Evolutionary conservation across 2,888 invertebrate genomes (phyloP).

Genomic region (Gastracanthus pulcherrimus): DNA sequence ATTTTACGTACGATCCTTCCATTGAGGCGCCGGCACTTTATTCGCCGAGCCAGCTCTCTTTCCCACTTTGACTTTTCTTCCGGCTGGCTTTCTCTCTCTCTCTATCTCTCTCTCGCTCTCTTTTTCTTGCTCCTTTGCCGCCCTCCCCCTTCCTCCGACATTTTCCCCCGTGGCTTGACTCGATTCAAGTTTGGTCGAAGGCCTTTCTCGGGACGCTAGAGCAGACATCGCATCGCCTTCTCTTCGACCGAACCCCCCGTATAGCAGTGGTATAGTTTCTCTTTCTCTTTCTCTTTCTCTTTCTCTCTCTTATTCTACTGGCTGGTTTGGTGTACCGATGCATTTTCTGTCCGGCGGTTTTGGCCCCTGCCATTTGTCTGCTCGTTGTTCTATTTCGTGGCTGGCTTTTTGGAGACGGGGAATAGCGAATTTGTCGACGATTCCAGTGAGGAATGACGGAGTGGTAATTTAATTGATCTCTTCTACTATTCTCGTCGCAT

Average conservation of each 20-base stretch:
- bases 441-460: too few species aligned
- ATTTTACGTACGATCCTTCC: conserved; percentile 60
- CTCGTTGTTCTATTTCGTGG: too few species aligned
- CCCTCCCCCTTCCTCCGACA: background rate
- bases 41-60: conserved; percentile 55
- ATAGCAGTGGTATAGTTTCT: too few species aligned
- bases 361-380: background rate
- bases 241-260: too few species aligned
- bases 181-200: conserved; percentile 52
- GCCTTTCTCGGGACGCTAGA: conserved; percentile 16
- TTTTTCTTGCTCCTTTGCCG: background rate
- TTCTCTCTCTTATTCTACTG: background rate
- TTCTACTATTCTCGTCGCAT: too few species aligned
- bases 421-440: too few species aligned
- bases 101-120: background rate
- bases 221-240: background rate
- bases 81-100: background rate
- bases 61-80: conserved; percentile 56
- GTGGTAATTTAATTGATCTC: too few species aligned
- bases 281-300: too few species aligned
- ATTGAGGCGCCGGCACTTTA: conserved; percentile 58
- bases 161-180: conserved; percentile 51
- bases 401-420: too few species aligned
- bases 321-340: background rate
- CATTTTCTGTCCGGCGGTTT: background rate